Evolutionary conservation across 2,888 invertebrate genomes (phyloP).

Genomic region (Didymodactylos carnosus): DNA sequence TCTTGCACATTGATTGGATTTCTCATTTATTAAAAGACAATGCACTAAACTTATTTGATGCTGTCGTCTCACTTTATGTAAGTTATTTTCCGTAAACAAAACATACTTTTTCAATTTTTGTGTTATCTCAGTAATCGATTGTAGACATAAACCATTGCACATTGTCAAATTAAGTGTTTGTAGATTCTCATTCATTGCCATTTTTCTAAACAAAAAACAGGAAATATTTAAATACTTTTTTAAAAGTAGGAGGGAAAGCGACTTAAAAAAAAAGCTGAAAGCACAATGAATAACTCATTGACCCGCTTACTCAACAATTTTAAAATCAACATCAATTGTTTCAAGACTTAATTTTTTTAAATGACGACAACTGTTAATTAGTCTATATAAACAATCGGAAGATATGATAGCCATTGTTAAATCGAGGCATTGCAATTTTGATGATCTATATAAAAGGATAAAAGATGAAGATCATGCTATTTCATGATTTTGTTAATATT

Average conservation of each 20-base stretch:
- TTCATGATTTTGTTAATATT: too few relatives aligned
- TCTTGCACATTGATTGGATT: too few relatives aligned
- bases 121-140: constrained; percentile 46
- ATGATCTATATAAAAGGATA: constrained; percentile 20
- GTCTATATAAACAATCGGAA: constrained; percentile 24
- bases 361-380: constrained; percentile 47
- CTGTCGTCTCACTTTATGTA: too few relatives aligned
- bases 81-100: too few relatives aligned
- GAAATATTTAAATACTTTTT: too few relatives aligned
- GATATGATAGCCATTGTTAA: constrained; percentile 57
- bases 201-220: constrained; percentile 36
- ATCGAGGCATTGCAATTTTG: constrained; percentile 55
- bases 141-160: constrained; percentile 50
- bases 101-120: constrained; percentile 43
- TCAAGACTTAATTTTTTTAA: constrained; percentile 67
- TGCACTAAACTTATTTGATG: too few relatives aligned
- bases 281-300: too few relatives aligned
- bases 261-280: too few relatives aligned
- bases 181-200: constrained; percentile 48
- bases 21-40: too few relatives aligned
- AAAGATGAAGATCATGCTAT: too few relatives aligned
- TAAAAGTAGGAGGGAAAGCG: too few relatives aligned
- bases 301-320: constrained; percentile 40
- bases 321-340: constrained; percentile 46
- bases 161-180: constrained; percentile 65